These are phyloP conservation scores for Spatula clypeata DNA, from an alignment of 2,797 vertebrate species.

Conservation along the genomic window DNA sequence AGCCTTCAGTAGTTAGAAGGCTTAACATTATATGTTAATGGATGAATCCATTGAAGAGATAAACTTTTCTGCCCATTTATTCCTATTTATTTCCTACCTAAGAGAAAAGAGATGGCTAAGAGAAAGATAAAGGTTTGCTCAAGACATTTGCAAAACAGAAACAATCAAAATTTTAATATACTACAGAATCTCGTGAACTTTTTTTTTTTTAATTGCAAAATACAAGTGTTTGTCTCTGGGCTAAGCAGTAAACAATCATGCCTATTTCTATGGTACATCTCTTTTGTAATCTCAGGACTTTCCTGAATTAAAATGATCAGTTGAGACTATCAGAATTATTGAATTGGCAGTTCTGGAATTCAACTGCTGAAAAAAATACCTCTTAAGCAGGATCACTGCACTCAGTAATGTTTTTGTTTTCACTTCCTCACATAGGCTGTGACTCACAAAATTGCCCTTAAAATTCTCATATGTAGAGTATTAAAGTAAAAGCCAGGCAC, in stretches of 20 bases:
- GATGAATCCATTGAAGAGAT: neutral
- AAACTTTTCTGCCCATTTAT: neutral
- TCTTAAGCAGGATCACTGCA: neutral
- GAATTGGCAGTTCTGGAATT: neutral
- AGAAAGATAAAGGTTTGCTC: neutral
- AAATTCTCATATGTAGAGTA: neutral
- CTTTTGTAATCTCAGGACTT: neutral
- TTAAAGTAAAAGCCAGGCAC: neutral
- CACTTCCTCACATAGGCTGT: neutral
- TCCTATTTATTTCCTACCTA: neutral
- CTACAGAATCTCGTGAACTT: neutral
- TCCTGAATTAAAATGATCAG: neutral
- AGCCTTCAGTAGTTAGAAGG: neutral
- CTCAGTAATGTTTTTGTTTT: neutral
- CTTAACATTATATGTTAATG: neutral
- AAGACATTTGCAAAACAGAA: neutral
- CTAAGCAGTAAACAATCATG: neutral
- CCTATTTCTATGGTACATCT: neutral
- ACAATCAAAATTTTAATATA: neutral
- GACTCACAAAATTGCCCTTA: neutral
- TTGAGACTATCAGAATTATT: neutral
- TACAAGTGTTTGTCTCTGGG: neutral
- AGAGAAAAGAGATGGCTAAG: neutral
- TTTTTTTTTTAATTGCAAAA: neutral
- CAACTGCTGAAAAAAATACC: neutral